These are phyloP conservation scores for Ameiurus melas DNA, from an alignment of 2,113 vertebrate genomes.

Conservation along the genomic window DNA sequence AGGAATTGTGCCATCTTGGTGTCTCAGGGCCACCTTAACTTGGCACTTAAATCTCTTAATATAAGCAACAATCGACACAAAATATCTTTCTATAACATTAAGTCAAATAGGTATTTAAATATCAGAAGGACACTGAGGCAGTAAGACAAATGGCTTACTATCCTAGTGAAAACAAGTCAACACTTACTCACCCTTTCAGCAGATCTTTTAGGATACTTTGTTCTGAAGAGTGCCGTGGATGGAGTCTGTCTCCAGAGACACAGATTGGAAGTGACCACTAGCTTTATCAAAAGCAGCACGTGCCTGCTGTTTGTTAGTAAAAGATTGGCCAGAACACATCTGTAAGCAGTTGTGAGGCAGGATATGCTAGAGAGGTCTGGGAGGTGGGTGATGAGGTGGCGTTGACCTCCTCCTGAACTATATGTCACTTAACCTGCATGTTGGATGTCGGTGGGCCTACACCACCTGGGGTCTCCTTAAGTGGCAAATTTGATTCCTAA, in stretches of 20 bases:
- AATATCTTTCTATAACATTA: neutral
- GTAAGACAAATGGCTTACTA: neutral
- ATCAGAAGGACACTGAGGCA: neutral
- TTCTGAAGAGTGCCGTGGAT: constrained; percentile 42
- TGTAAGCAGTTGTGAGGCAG: constrained; percentile 77
- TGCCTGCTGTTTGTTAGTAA: constrained; percentile 72
- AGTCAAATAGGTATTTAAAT: neutral
- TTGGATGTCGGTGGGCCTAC: constrained; percentile 70
- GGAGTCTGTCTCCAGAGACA: constrained; percentile 62
- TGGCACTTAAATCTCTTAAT: neutral
- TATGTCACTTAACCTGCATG: constrained; percentile 77
- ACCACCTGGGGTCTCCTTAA: constrained; percentile 60
- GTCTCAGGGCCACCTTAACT: neutral
- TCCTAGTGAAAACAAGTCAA: neutral
- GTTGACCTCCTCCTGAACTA: constrained; percentile 74
- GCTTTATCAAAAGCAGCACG: constrained; percentile 72
- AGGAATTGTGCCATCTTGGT: neutral
- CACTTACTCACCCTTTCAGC: constrained; percentile 3
- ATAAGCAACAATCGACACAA: neutral
- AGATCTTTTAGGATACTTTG: constrained; percentile 16
- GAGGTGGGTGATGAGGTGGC: constrained; percentile 66
- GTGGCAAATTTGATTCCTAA: constrained; percentile 51
- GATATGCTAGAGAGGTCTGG: constrained; percentile 70
- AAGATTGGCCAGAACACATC: constrained; percentile 75
- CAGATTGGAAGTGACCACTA: constrained; percentile 75